Evolutionary conservation across 2,888 invertebrate species (phyloP).

Genomic region (Eupsilia transversa): DNA sequence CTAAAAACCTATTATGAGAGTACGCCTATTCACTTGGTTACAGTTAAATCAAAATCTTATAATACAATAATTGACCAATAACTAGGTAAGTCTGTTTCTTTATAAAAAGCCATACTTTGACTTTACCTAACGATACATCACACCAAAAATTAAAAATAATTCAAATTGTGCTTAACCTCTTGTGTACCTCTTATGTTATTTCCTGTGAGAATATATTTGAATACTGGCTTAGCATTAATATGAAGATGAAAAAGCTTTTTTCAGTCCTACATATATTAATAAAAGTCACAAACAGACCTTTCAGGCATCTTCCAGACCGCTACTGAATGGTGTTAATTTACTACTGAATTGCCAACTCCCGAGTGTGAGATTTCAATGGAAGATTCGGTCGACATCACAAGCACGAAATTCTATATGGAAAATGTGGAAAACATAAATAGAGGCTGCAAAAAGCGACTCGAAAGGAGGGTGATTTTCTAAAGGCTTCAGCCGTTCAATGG

Average conservation of each 20-base stretch:
- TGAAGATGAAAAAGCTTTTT: slow-evolving; percentile 25
- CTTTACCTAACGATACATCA: background rate
- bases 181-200: background rate
- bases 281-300: slow-evolving; percentile 64
- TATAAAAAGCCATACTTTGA: background rate
- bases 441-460: slow-evolving; percentile 83
- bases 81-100: background rate
- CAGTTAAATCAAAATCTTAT: background rate
- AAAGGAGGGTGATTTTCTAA: slow-evolving; percentile 89
- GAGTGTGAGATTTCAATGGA: slow-evolving; percentile 84
- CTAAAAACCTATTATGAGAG: background rate
- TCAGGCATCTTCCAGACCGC: slow-evolving; percentile 71
- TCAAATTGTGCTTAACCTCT: background rate
- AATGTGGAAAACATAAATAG: slow-evolving; percentile 88
- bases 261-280: slow-evolving; percentile 51
- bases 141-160: no score
- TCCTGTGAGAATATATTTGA: slow-evolving; percentile 15
- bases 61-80: background rate
- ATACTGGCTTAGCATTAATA: slow-evolving; percentile 5
- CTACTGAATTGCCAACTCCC: slow-evolving; percentile 83
- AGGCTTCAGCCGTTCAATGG: slow-evolving; percentile 87
- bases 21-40: background rate
- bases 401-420: slow-evolving; percentile 86
- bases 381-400: slow-evolving; percentile 81
- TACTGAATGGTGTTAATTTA: slow-evolving; percentile 87